Conservation (phyloP, 2,797 vertebrate genomes). For the Acrossocheilus fasciatus region DNA sequence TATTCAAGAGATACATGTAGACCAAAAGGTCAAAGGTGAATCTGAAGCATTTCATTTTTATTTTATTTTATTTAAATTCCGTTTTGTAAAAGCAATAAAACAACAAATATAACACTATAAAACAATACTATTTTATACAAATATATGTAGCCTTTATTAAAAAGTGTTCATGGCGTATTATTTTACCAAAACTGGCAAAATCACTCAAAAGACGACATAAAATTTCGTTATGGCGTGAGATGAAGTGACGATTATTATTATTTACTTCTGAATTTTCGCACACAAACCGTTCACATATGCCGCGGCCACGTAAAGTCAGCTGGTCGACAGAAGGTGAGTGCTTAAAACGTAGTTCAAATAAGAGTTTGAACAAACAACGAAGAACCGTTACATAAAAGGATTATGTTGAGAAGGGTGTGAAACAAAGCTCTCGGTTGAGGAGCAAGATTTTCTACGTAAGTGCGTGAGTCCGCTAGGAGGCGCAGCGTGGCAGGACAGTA, state of each 20-base stretch:
- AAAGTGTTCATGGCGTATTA: not conserved
- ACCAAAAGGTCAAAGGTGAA: not conserved
- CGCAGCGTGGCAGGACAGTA: not conserved
- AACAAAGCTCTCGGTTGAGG: not conserved
- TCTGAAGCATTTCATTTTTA: not conserved
- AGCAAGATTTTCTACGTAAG: not conserved
- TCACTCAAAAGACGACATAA: not conserved
- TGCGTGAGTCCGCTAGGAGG: not conserved
- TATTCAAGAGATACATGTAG: not conserved
- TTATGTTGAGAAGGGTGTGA: not conserved
- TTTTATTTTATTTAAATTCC: not conserved
- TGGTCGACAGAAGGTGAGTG: conserved; percentile 4
- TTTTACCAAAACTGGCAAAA: not conserved
- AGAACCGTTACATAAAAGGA: not conserved
- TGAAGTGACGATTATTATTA: conserved; percentile 8
- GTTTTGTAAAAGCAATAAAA: not conserved
- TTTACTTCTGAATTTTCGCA: conserved; percentile 27
- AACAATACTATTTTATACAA: not conserved
- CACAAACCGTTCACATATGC: not conserved
- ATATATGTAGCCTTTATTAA: not conserved
- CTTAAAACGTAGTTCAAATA: not conserved
- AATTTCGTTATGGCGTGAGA: not conserved
- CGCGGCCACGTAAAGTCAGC: not conserved
- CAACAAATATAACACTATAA: not conserved
- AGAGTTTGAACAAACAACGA: not conserved